These are phyloP conservation scores for Conger conger DNA, from an alignment of 2,113 vertebrate genomes.

Conservation along the genomic window DNA sequence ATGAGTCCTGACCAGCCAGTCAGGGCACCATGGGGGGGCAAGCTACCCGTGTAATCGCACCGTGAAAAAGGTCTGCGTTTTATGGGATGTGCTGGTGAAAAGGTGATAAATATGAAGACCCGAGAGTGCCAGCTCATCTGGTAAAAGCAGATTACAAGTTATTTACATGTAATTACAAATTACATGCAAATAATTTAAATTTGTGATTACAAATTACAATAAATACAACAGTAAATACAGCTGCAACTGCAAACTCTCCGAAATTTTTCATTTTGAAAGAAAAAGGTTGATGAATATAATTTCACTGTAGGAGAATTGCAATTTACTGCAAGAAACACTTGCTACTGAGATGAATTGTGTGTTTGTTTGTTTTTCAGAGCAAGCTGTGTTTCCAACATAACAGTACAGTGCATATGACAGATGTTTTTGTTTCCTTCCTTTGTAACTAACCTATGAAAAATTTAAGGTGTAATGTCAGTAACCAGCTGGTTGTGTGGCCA, in stretches of 20 bases:
- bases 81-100: not conserved
- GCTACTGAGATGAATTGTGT: no score
- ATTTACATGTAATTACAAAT: no score
- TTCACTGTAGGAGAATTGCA: no score
- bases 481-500: not conserved
- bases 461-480: not conserved
- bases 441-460: not conserved
- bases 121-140: not conserved
- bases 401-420: not conserved
- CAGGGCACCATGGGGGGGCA: constrained; percentile 30
- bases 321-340: no score
- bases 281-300: no score
- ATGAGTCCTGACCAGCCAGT: constrained; percentile 42
- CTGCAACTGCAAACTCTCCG: no score
- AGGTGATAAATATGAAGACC: not conserved
- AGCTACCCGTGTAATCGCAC: constrained; percentile 41
- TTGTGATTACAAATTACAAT: no score
- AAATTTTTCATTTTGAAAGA: no score
- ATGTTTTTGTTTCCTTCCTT: not conserved
- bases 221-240: no score
- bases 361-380: no score
- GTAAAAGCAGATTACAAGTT: no score
- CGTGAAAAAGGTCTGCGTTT: constrained; percentile 35
- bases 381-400: not conserved
- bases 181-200: no score